Percentiles rank a stretch among this genome's conserved stretches.
phyloP scores from a whole-genome alignment of 2,888 invertebrate species.

The Platycheirus albimanus region DNA sequence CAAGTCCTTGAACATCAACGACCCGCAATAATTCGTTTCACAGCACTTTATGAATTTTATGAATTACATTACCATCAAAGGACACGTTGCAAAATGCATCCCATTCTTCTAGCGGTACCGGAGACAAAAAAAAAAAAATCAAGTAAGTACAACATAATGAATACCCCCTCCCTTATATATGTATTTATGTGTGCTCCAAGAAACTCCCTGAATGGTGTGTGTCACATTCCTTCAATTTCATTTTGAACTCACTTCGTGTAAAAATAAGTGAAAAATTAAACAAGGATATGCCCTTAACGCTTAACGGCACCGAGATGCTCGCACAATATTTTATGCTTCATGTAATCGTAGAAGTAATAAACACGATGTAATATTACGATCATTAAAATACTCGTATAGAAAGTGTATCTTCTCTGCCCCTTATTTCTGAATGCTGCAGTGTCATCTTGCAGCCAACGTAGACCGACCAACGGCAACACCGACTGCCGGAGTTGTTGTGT shows the following conservation, averaged over 20 bases:
- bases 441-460: constrained; percentile 16
- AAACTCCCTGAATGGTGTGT: not conserved
- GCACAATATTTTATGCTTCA: constrained; percentile 32
- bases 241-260: not conserved
- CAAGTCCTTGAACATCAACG: not conserved
- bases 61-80: constrained; percentile 35
- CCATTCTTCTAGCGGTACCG: no score
- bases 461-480: no score
- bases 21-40: constrained; percentile 33
- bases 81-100: not conserved
- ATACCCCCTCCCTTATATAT: not conserved
- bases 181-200: no score
- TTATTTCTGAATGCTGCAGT: not conserved
- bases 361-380: constrained; percentile 35
- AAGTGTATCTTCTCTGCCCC: not conserved
- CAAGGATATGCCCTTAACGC: constrained; percentile 23
- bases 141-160: not conserved
- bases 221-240: constrained; percentile 19
- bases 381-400: constrained; percentile 18
- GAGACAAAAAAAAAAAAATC: no score
- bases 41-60: constrained; percentile 26
- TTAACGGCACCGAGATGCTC: constrained; percentile 23
- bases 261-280: constrained; percentile 19
- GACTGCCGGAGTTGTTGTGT: not conserved
- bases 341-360: constrained; percentile 43